phyloP scores from a whole-genome alignment of 2,888 invertebrate genomes.

The Polydrusus cervinus region DNA sequence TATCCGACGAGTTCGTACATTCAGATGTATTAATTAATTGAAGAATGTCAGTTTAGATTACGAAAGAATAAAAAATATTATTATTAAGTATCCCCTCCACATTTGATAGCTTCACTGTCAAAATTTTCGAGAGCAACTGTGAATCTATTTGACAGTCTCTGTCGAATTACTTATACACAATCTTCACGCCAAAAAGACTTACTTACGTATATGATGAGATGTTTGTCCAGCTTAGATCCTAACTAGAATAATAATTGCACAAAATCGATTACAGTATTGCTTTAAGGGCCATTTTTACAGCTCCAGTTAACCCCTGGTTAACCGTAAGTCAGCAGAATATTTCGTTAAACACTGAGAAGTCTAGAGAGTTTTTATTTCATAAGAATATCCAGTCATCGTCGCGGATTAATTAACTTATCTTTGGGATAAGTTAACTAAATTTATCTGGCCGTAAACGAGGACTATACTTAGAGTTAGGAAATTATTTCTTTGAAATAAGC shows the following conservation, averaged over 20 bases:
- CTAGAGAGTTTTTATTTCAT: conserved; percentile 1
- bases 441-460: conserved; percentile 7
- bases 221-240: conserved; percentile 27
- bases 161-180: conserved; percentile 3
- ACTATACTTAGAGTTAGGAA: neutral
- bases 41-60: no score
- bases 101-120: neutral
- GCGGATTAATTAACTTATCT: conserved; percentile 5
- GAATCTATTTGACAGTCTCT: no score
- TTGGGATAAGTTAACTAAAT: neutral
- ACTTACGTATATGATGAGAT: conserved; percentile 20
- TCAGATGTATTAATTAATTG: no score
- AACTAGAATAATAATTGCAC: conserved; percentile 52
- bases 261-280: conserved; percentile 54
- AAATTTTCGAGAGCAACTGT: no score
- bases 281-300: conserved; percentile 31
- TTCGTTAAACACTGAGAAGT: conserved; percentile 14
- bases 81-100: no score
- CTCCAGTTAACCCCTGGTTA: conserved; percentile 9
- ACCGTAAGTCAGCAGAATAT: conserved; percentile 11
- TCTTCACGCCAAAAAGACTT: conserved; percentile 21
- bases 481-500: neutral
- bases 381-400: conserved; percentile 14
- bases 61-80: no score
- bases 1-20: no score